phyloP scores from a whole-genome alignment of 2,797 vertebrate genomes.

The Myoxocephalus aenaeus region DNA sequence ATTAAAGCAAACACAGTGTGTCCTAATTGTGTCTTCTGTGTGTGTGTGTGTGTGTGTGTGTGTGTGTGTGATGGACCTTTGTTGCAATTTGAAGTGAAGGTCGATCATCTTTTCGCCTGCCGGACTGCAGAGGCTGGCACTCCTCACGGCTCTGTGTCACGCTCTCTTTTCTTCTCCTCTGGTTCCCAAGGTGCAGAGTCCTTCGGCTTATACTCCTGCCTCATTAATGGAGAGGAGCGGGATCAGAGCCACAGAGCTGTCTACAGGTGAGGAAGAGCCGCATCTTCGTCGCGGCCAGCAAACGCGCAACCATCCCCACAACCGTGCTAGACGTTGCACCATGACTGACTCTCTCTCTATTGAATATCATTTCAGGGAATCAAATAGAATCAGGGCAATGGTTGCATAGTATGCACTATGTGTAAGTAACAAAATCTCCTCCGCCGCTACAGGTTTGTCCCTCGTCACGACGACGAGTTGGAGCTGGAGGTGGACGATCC shows the following conservation, averaged over 20 bases:
- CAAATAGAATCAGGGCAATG: background rate
- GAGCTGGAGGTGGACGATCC: slow-evolving; percentile 97
- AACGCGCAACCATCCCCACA: background rate
- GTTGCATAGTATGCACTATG: background rate
- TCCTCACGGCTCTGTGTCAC: background rate
- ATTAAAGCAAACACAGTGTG: slow-evolving; percentile 7
- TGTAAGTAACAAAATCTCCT: background rate
- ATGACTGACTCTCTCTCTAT: background rate
- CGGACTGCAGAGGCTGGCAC: background rate
- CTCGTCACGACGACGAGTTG: slow-evolving; percentile 94
- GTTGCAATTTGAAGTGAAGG: background rate
- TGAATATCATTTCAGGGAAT: background rate
- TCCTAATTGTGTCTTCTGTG: slow-evolving; percentile 12
- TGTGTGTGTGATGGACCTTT: background rate
- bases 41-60: background rate
- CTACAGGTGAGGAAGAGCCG: slow-evolving; percentile 87
- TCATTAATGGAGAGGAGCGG: slow-evolving; percentile 93
- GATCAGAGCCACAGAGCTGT: slow-evolving; percentile 96
- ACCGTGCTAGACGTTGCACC: background rate
- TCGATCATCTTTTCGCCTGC: slow-evolving; percentile 1
- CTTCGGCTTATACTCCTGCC: slow-evolving; percentile 93
- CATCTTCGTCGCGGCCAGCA: background rate
- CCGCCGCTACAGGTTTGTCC: slow-evolving; percentile 89
- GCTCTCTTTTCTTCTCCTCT: background rate
- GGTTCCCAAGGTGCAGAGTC: slow-evolving; percentile 89